Evolutionary conservation across 2,888 invertebrate genomes (phyloP).

Genomic region (Cyclophora albipunctata): DNA sequence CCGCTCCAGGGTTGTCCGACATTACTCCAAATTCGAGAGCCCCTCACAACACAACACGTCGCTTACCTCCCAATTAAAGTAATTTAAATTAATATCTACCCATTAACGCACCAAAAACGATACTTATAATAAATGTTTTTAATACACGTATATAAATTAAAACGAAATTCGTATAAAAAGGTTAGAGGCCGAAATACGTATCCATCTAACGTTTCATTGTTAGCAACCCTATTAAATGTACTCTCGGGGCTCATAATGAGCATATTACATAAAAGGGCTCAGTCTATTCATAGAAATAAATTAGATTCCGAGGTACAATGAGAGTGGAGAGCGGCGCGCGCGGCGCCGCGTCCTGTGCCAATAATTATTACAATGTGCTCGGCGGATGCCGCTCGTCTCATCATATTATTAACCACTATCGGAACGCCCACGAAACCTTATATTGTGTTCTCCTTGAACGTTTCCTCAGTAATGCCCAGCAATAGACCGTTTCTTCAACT

Average conservation of each 20-base stretch:
- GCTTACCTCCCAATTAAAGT: no score
- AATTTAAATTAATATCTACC: no score
- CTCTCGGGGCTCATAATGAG: slow-evolving; percentile 41
- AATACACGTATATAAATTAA: slow-evolving; percentile 13
- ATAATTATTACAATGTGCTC: slow-evolving; percentile 10
- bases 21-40: no score
- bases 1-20: no score
- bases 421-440: neutral
- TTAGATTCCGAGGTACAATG: slow-evolving; percentile 45
- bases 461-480: no score
- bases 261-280: slow-evolving; percentile 50
- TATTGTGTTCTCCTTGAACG: no score
- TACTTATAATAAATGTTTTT: no score
- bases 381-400: neutral
- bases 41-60: no score
- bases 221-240: slow-evolving; percentile 34
- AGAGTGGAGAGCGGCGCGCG: slow-evolving; percentile 9
- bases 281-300: slow-evolving; percentile 52
- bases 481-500: no score
- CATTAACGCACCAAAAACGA: no score
- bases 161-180: slow-evolving; percentile 12
- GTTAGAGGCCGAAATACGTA: slow-evolving; percentile 13
- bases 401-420: neutral
- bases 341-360: slow-evolving; percentile 2
- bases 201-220: slow-evolving; percentile 24